phyloP scores from a whole-genome alignment of 1,140 invertebrate genomes.

The Acromyrmex echinatior region DNA sequence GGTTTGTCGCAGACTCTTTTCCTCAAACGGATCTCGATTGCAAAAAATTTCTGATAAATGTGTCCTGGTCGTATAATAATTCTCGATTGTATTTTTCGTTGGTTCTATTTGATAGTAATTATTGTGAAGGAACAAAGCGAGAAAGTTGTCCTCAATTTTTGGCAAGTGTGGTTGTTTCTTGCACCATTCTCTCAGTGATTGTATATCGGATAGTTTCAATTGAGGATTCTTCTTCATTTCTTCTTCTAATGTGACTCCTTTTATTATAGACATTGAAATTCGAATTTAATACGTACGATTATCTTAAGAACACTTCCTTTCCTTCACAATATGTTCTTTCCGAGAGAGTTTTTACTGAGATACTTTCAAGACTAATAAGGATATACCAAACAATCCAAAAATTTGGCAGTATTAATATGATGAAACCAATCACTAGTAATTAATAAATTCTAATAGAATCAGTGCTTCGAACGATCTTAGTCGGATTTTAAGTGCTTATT shows the following conservation, averaged over 20 bases:
- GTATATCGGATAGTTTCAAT: constrained; percentile 87
- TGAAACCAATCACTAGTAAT: no score
- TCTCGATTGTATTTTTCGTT: constrained; percentile 88
- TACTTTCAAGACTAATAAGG: no score
- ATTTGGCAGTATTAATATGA: no score
- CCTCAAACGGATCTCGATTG: constrained; percentile 85
- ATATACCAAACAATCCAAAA: no score
- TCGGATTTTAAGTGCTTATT: no score
- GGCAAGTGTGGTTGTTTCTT: constrained; percentile 89
- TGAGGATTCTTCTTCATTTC: constrained; percentile 87
- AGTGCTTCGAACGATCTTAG: no score
- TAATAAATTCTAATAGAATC: no score
- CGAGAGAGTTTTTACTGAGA: no score
- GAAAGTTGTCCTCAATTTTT: constrained; percentile 85
- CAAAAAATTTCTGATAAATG: constrained; percentile 87
- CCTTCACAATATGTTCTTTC: not conserved
- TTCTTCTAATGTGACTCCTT: constrained; percentile 80
- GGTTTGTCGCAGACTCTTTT: constrained; percentile 79
- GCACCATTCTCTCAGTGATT: constrained; percentile 88
- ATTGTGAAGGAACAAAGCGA: constrained; percentile 88
- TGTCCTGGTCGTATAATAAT: constrained; percentile 88
- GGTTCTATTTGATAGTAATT: constrained; percentile 88
- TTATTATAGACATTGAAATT: constrained; percentile 8
- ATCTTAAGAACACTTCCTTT: not conserved
- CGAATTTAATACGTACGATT: not conserved